Percentiles rank a stretch among this genome's conserved stretches.
Conservation (phyloP, 2,113 vertebrate species). For the Chloebia gouldiae region DNA sequence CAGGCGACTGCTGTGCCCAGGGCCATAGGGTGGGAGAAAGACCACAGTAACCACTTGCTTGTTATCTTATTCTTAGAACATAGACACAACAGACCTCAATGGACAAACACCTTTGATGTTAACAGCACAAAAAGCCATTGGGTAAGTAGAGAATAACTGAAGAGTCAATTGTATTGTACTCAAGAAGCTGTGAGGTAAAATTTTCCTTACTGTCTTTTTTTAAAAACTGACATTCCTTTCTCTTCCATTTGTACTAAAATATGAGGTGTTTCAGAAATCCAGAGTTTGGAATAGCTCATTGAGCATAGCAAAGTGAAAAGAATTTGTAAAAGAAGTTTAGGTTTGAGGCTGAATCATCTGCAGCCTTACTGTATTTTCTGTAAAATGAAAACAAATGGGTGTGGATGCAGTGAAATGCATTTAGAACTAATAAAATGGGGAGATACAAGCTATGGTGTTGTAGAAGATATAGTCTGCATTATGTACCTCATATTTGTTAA, state of each 20-base stretch:
- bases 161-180: not conserved
- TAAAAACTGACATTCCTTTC: no score
- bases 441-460: not conserved
- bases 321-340: not conserved
- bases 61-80: slow-evolving; percentile 70
- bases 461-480: not conserved
- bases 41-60: not conserved
- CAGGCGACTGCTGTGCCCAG: no score
- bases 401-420: not conserved
- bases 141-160: slow-evolving; percentile 67
- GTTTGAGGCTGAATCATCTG: not conserved
- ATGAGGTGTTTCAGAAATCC: not conserved
- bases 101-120: slow-evolving; percentile 93
- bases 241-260: not conserved
- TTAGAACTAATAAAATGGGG: not conserved
- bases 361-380: not conserved
- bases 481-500: not conserved
- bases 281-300: not conserved
- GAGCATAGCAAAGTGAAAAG: not conserved
- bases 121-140: slow-evolving; percentile 87
- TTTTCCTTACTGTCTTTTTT: not conserved
- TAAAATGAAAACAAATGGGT: not conserved
- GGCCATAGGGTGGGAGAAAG: no score
- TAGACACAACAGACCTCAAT: slow-evolving; percentile 83
- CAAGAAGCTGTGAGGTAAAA: not conserved